These are phyloP conservation scores for Drosophila ezoana DNA, from an alignment of 2,888 invertebrate genomes.

Conservation along the genomic window DNA sequence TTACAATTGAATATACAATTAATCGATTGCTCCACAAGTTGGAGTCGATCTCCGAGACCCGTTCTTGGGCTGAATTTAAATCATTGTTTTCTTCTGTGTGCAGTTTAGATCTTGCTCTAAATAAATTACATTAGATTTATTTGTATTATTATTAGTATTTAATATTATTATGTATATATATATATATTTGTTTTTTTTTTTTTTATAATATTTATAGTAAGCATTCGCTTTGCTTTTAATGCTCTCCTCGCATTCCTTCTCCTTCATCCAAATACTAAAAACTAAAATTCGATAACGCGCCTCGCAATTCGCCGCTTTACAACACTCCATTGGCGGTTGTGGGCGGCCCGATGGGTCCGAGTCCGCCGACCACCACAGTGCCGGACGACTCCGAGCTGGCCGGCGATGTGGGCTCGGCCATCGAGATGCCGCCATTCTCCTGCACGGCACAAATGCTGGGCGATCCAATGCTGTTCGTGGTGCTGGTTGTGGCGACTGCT, in stretches of 20 bases:
- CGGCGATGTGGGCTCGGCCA: conserved; percentile 71
- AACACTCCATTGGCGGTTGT: conserved; percentile 84
- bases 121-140: conserved; percentile 76
- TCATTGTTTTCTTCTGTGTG: conserved; percentile 28
- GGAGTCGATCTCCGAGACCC: conserved; percentile 24
- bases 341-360: conserved; percentile 85
- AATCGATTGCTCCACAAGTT: conserved; percentile 38
- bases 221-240: conserved; percentile 51
- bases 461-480: conserved; percentile 67
- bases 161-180: conserved; percentile 29
- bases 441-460: conserved; percentile 68
- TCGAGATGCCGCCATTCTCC: conserved; percentile 65
- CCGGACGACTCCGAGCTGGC: conserved; percentile 75
- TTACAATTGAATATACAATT: conserved; percentile 64
- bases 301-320: conserved; percentile 68
- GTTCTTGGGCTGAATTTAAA: conserved; percentile 9
- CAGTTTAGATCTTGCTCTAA: conserved; percentile 47
- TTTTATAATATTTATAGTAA: conserved; percentile 62
- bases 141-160: conserved; percentile 34
- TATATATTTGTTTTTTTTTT: too few relatives aligned
- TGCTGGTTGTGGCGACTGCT: conserved; percentile 41
- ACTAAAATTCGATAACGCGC: conserved; percentile 67
- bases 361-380: conserved; percentile 68
- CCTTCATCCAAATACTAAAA: conserved; percentile 48
- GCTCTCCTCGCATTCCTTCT: conserved; percentile 18